Evolutionary conservation across 2,888 invertebrate species (phyloP), one percentile per base, ranked within the genome.

Genomic region (Amorpha juglandis): DNA sequence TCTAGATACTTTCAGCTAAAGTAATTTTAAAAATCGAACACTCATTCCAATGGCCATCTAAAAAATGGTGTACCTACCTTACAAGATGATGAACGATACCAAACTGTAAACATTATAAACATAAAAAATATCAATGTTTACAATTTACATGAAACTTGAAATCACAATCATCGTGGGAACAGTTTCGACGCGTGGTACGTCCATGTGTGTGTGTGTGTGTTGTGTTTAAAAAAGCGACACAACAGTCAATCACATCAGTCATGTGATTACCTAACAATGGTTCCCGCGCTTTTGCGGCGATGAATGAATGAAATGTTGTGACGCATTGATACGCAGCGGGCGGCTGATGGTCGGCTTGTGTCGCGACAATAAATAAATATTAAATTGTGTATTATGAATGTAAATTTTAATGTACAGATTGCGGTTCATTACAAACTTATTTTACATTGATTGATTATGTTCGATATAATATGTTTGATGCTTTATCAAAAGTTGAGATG

Each of bases 291-390:
- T 78, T 78, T 75, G 68, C 74, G 68, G 73, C 58, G 19, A 38
- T 77, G 78, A 78, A 74, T 71, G 80, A 74, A 68, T 79, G 79
- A 80, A 79, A 69, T 73, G 73, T 74, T 72, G 69, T 65, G 70
- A 68, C 68, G 72, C 70, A 71, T 72, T 69, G 68, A 71, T 69
- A 71, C 76, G 70, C 80, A 63, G 76, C 78, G 79, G 80, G 82
- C 76, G 81, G 78, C 71, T 78, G 81, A 78, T 77, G 76, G 72
- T 74, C 69, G 75, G 73, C 74, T 73, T 75, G 70, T 78, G 74
- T 73, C 64, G 58, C 58, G 58, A 47, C 58, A 58, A 58, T 58
- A 58, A 55, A 55, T 55, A 55, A 58, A 58, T 58, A 58, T 42
- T 38, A 42, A 58, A 58, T 58, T 42, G 58, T 50, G 65, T 65